Evolutionary conservation across 2,888 invertebrate genomes (phyloP).

Genomic region (Tricholauxania praeusta): DNA sequence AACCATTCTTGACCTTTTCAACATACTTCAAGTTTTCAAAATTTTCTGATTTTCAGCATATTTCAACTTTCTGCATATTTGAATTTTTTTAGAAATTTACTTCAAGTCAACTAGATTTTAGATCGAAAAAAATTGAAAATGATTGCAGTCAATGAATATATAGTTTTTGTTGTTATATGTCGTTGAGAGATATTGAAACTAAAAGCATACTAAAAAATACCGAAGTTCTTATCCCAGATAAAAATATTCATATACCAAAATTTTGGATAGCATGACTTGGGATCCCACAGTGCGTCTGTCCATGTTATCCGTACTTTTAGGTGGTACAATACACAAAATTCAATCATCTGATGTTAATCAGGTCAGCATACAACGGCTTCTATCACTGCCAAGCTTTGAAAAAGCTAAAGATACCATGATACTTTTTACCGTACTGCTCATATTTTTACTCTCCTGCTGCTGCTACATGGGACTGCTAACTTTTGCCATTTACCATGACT

Average conservation of each 20-base stretch:
- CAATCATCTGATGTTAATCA: conserved; percentile 85
- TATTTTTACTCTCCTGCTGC: conserved; percentile 74
- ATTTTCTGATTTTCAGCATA: too few species aligned
- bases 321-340: conserved; percentile 82
- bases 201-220: background rate
- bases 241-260: background rate
- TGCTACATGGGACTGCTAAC: conserved; percentile 80
- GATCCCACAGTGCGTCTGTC: conserved; percentile 84
- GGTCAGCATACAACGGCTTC: conserved; percentile 86
- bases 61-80: too few species aligned
- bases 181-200: background rate
- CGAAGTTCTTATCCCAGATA: background rate
- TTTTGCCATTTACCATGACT: conserved; percentile 80
- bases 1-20: too few species aligned
- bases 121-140: too few species aligned
- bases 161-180: background rate
- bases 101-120: too few species aligned
- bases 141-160: too few species aligned
- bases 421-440: conserved; percentile 75
- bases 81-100: too few species aligned
- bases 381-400: conserved; percentile 78
- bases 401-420: conserved; percentile 78
- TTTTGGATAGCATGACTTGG: conserved; percentile 76
- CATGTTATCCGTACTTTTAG: conserved; percentile 80
- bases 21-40: too few species aligned